Evolutionary conservation across 2,888 invertebrate species (phyloP), one percentile per base, ranked within the genome.

Genomic region (Drosophila sordidula): DNA sequence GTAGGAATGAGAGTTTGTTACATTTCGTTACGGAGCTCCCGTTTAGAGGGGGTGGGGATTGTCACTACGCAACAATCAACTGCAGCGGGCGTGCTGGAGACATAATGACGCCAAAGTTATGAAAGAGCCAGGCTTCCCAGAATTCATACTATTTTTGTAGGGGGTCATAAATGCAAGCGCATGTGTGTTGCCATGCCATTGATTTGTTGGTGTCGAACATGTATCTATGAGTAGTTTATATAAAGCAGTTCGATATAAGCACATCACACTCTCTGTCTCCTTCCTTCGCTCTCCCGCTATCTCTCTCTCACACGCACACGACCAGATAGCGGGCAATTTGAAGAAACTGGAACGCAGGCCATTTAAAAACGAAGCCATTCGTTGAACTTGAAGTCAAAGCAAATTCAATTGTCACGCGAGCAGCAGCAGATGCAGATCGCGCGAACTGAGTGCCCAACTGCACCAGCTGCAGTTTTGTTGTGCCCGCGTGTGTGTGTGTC

Each of bases 301-400:
- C 12, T n/a, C 4, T 6, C n/a, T 4, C 32, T 26, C 25, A 29
- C 34, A 22, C 6, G 18, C 11, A 42, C 9, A 38, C 6, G 44
- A 29, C 47, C 25, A 14, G 54, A 16, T 42, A 65, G 26, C 26
- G 36, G 45, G 38, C 34, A 39, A 71, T 52, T 55, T 34, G 38
- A 65, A 39, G 61, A 65, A 72, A 74, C 46, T 71, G 67, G 59
- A 64, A 64, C 61, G 65, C 75, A 58, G 45, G 52, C 51, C 74
- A 69, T 72, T 87, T 82, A 89, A 75, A 80, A 66, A 72, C 65
- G 65, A 74, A 77, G 69, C 47, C 66, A 71, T 66, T 65, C 71
- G 70, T 54, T 89, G 85, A 87, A 87, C 88, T 89, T 90, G 83
- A 81, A 80, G 90, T 87, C 89, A 89, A 85, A 87, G 57, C 90